Percentiles rank a stretch among this genome's conserved stretches.
Evolutionary conservation across 2,113 vertebrate genomes (phyloP).

Genomic region (Cryptomyrus ogoouensis): DNA sequence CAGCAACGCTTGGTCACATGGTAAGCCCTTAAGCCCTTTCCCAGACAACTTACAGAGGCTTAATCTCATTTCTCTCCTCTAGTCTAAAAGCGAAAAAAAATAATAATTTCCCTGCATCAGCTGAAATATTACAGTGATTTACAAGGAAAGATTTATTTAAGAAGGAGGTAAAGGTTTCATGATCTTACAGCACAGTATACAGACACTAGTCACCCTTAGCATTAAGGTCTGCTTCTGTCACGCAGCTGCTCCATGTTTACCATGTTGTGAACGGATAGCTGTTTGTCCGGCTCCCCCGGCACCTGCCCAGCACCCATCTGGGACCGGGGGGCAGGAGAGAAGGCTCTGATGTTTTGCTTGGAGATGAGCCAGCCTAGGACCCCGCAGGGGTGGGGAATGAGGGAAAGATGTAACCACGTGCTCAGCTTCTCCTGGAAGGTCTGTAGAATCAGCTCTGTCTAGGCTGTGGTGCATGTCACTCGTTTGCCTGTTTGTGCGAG

Average conservation of each 20-base stretch:
- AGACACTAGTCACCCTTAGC: neutral
- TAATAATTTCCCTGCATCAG: neutral
- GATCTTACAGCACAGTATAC: neutral
- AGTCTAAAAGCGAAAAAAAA: neutral
- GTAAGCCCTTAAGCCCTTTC: slow-evolving; percentile 41
- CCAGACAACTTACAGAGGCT: neutral
- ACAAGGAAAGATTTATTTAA: neutral
- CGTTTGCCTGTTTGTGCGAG: neutral
- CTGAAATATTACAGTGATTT: neutral
- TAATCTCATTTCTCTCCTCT: slow-evolving; percentile 4
- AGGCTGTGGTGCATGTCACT: neutral
- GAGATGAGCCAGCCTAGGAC: neutral
- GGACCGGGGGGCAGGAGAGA: neutral
- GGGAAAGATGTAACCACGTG: neutral
- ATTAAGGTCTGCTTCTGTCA: neutral
- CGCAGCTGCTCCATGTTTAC: neutral
- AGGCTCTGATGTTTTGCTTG: slow-evolving; percentile 1
- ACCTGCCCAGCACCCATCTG: neutral
- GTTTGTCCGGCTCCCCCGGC: neutral
- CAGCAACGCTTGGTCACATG: slow-evolving; percentile 57
- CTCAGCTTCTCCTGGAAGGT: neutral
- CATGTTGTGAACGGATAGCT: neutral
- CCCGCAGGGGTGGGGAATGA: neutral
- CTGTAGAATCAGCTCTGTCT: neutral
- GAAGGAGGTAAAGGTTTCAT: neutral